phyloP scores from a whole-genome alignment of 2,888 invertebrate genomes.

The Tipula lateralis region DNA sequence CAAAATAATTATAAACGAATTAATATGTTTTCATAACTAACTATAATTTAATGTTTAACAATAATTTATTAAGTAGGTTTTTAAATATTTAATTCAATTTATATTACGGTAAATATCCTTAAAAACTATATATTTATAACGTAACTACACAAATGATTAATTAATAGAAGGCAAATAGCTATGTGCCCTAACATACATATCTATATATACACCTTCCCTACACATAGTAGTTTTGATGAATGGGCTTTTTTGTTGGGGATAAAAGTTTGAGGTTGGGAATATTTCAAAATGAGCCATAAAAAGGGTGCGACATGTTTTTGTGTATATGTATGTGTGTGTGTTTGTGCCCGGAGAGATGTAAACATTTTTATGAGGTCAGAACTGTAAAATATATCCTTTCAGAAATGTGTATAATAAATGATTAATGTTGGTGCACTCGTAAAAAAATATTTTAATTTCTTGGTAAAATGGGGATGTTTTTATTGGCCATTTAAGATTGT shows the following conservation, averaged over 20 bases:
- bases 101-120: background rate
- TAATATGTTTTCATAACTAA: background rate
- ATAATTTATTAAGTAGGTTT: background rate
- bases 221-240: background rate
- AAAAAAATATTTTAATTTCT: background rate
- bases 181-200: background rate
- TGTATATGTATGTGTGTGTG: background rate
- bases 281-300: background rate
- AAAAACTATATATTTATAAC: background rate
- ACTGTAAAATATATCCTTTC: background rate
- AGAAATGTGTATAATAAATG: background rate
- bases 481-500: background rate
- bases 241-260: background rate
- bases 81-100: background rate
- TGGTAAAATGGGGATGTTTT: background rate
- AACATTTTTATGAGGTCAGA: slow-evolving; percentile 24
- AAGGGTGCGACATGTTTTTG: background rate
- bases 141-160: background rate
- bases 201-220: too few relatives aligned
- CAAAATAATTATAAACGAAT: background rate
- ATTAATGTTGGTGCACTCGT: background rate
- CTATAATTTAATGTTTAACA: background rate
- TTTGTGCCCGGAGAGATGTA: background rate
- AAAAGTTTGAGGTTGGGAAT: background rate
- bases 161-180: background rate